A percentile compares a stretch with the other conserved stretches of the same genome.
Evolutionary conservation across 2,113 vertebrate genomes (phyloP).

Genomic region (Thermophis baileyi): DNA sequence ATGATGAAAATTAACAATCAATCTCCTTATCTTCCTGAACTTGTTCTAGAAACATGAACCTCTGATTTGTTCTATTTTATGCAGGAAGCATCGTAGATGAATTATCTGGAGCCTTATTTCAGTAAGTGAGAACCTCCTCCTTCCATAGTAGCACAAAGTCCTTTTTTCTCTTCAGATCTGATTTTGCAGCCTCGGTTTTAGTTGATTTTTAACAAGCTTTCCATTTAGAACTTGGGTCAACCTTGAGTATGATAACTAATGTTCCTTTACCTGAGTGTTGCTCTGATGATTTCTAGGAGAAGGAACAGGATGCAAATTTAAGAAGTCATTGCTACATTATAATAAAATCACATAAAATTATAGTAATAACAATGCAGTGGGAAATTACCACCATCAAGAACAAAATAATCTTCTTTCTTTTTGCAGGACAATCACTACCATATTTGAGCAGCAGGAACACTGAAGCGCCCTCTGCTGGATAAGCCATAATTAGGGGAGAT

Average conservation of each 20-base stretch:
- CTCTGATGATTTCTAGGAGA: neutral
- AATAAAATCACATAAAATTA: neutral
- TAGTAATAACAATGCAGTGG: neutral
- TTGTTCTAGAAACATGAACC: neutral
- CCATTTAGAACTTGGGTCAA: neutral
- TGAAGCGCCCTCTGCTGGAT: conserved; percentile 48
- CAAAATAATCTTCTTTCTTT: neutral
- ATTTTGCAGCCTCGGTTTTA: neutral
- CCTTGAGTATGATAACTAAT: neutral
- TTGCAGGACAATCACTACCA: conserved; percentile 73
- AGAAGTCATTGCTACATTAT: neutral
- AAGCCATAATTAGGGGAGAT: neutral
- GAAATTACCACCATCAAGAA: neutral
- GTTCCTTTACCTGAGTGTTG: neutral
- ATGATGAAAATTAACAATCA: neutral
- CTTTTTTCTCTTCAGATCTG: neutral
- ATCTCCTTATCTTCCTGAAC: neutral
- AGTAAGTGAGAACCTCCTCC: conserved; percentile 63
- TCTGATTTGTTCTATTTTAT: conserved; percentile 15
- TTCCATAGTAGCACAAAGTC: no score
- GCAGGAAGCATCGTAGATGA: conserved; percentile 79
- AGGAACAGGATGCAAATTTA: neutral
- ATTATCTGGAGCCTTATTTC: conserved; percentile 78
- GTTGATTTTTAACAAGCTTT: neutral
- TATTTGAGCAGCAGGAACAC: conserved; percentile 69